These are phyloP conservation scores for Sylvicola fuscatus DNA, from an alignment of 2,888 invertebrate genomes.

Conservation along the genomic window DNA sequence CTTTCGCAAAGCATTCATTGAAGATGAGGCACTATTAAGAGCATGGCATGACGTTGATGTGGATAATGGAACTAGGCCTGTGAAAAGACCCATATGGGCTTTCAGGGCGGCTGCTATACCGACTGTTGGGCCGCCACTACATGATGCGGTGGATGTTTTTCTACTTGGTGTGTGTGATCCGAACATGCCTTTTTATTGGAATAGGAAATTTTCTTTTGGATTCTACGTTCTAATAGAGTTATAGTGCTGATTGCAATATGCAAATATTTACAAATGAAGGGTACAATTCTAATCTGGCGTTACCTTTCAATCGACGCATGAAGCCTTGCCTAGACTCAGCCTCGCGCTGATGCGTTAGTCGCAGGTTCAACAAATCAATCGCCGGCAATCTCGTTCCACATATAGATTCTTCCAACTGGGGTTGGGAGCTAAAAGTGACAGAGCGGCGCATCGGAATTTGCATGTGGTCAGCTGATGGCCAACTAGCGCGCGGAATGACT, in stretches of 20 bases:
- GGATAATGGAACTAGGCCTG: slow-evolving; percentile 43
- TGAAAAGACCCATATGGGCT: slow-evolving; percentile 50
- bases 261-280: not conserved
- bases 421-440: slow-evolving; percentile 43
- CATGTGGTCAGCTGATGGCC: slow-evolving; percentile 51
- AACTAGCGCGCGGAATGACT: slow-evolving; percentile 53
- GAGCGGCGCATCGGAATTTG: slow-evolving; percentile 34
- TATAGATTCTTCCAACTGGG: slow-evolving; percentile 33
- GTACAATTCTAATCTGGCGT: not conserved
- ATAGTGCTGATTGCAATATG: not conserved
- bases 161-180: slow-evolving; percentile 41
- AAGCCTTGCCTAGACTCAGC: slow-evolving; percentile 32
- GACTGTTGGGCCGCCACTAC: slow-evolving; percentile 30
- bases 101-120: slow-evolving; percentile 48
- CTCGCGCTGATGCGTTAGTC: slow-evolving; percentile 29
- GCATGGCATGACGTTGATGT: slow-evolving; percentile 42
- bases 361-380: slow-evolving; percentile 36
- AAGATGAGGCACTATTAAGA: slow-evolving; percentile 20
- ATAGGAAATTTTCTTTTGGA: not conserved
- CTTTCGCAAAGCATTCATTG: slow-evolving; percentile 30
- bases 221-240: not conserved
- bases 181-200: slow-evolving; percentile 27
- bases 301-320: slow-evolving; percentile 29
- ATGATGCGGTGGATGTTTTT: slow-evolving; percentile 44
- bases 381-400: slow-evolving; percentile 28